Conservation (phyloP, 2,888 invertebrate genomes). For the Xestobium rufovillosum region DNA sequence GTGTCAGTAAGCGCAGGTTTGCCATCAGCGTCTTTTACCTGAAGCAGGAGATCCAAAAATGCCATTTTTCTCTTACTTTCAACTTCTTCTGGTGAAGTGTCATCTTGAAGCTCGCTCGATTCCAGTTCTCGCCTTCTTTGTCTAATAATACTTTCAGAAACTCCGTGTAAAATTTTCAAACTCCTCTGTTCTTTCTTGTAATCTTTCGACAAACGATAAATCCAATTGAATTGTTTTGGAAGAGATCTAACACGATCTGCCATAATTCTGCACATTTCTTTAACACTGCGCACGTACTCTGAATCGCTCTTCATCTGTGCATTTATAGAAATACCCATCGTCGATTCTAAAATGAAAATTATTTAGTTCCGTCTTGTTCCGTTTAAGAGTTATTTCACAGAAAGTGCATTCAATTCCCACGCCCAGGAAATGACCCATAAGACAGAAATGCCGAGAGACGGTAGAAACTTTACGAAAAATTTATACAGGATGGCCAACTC, state of each 20-base stretch:
- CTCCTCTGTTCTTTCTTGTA: constrained; percentile 51
- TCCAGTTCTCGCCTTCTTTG: constrained; percentile 13
- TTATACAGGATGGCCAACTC: no score
- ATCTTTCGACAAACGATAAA: constrained; percentile 46
- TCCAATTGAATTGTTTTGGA: constrained; percentile 44
- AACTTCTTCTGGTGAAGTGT: constrained; percentile 25
- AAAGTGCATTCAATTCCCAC: no score
- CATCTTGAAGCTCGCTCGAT: neutral
- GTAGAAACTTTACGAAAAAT: no score
- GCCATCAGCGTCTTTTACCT: constrained; percentile 53
- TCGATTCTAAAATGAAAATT: constrained; percentile 56
- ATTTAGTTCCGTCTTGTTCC: no score
- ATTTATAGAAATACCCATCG: constrained; percentile 71
- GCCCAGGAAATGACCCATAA: no score
- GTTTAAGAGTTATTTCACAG: no score
- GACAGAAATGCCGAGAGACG: no score
- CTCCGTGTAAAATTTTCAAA: constrained; percentile 45
- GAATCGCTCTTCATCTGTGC: constrained; percentile 63
- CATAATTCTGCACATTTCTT: constrained; percentile 39
- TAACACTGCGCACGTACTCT: constrained; percentile 64
- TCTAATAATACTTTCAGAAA: constrained; percentile 49
- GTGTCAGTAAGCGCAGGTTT: constrained; percentile 49
- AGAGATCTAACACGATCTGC: constrained; percentile 34
- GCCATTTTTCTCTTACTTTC: constrained; percentile 56
- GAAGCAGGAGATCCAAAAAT: constrained; percentile 58